A percentile compares a stretch with the other conserved stretches of the same genome.
These are phyloP conservation scores for Channallabes apus DNA, from an alignment of 2,797 vertebrate species.

Conservation along the genomic window DNA sequence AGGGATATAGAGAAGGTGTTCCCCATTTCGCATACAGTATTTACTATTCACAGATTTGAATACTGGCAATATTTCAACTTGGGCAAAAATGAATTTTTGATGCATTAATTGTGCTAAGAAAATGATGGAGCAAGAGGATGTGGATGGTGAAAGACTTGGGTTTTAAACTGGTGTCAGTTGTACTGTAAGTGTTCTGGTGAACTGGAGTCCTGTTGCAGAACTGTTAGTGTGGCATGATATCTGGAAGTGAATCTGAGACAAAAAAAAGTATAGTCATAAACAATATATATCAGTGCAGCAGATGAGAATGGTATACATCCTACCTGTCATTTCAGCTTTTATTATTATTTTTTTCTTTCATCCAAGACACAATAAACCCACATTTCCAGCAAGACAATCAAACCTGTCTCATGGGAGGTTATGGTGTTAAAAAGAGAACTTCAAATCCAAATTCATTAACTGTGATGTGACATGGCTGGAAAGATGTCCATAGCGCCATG, in stretches of 20 bases:
- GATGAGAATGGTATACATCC: not conserved
- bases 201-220: not conserved
- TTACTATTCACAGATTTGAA: no score
- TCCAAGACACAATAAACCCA: not conserved
- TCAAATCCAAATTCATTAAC: constrained; percentile 31
- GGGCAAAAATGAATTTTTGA: no score
- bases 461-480: constrained; percentile 40
- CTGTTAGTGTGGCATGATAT: not conserved
- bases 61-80: no score
- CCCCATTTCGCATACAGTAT: no score
- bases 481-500: constrained; percentile 25
- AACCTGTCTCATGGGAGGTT: not conserved
- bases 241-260: no score
- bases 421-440: constrained; percentile 12
- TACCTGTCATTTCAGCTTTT: not conserved
- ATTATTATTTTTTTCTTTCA: not conserved
- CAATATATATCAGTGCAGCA: not conserved
- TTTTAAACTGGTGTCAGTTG: not conserved
- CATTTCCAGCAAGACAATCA: not conserved
- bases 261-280: not conserved
- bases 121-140: not conserved
- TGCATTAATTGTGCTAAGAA: not conserved
- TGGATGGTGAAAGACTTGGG: not conserved
- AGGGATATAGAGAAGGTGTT: not conserved
- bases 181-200: not conserved